Base-by-base conservation (phyloP, 1,140 invertebrate genomes). In the Cyclargus thomasi region DNA sequence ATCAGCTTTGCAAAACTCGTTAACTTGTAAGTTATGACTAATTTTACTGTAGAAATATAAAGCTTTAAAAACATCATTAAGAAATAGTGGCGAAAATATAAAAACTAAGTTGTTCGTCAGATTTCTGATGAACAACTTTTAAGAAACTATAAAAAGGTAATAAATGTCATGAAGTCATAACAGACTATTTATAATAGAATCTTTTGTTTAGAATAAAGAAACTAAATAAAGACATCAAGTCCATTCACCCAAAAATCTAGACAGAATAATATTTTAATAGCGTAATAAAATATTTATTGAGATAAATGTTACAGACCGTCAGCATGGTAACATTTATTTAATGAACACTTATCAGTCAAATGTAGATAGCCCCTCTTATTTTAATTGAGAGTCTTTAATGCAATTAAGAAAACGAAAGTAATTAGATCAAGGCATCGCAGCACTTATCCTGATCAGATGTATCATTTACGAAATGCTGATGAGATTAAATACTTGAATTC, bases 21-120 rank as follows among this genome's bases (percentile, higher is more conserved):
- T 87, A 87, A 87, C 87, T 80, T 83, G 84, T 85, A 79, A 89
- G 80, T 86, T 81, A 87, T 86, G 77, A 76, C 74, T 70, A 76
- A 68, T 67, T 71, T 57, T 62, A 35, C 53, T 35, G 22, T 57
- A 68, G 71, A 35, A 35, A 35, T 35, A 5, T 35, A 35, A 5
- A 35, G 8, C 29, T 35, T 8, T 35, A 5, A 35, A 8, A 35
- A 35, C 8, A 35, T 35, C 29, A 35, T 35, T 8, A 35, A 35
- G 29, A 35, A 35, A 35, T 35, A 35, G n/a, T 35, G 29, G 29
- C 3, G 29, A 35, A 8, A 35, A 35, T 35, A n/a, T n/a, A 14
- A 47, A 47, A 47, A 47, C 1, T 14, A 47, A 47, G 14, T 1
- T 8, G n/a, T n/a, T n/a, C n/a, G n/a, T n/a, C n/a, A n/a, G n/a